Percentiles rank a stretch among this genome's conserved stretches.
phyloP scores from a whole-genome alignment of 2,113 vertebrate genomes.

The Sorex araneus region DNA sequence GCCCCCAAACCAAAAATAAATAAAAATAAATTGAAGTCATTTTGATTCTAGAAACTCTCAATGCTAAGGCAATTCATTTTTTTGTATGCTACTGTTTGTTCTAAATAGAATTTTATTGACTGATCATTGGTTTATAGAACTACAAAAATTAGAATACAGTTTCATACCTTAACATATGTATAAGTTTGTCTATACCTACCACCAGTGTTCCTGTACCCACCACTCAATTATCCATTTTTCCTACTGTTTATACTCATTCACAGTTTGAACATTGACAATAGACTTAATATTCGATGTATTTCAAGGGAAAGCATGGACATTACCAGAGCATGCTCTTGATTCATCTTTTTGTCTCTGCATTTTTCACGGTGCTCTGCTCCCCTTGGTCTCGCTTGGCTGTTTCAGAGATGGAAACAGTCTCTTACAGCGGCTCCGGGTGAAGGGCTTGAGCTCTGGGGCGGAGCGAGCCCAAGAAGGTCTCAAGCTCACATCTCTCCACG shows the following conservation, averaged over 20 bases:
- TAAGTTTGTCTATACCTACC: too few relatives aligned
- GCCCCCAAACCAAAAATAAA: too few relatives aligned
- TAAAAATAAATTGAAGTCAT: neutral
- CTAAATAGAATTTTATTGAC: too few relatives aligned
- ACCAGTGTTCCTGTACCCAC: too few relatives aligned
- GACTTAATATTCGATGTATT: neutral
- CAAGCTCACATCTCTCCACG: neutral
- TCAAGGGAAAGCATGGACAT: neutral
- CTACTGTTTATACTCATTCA: neutral
- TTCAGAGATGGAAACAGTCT: neutral
- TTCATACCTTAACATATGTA: too few relatives aligned
- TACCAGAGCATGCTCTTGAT: neutral
- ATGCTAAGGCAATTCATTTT: neutral
- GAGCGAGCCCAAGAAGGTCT: neutral
- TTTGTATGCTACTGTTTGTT: too few relatives aligned
- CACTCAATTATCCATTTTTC: neutral
- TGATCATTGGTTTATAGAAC: too few relatives aligned
- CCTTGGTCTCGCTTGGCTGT: constrained; percentile 19
- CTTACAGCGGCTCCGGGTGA: neutral
- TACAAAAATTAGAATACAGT: too few relatives aligned
- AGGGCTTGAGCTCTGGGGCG: neutral
- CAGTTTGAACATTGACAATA: neutral
- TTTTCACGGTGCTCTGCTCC: neutral
- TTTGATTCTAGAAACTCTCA: constrained; percentile 26
- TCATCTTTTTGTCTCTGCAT: neutral